phyloP scores from a whole-genome alignment of 1,140 invertebrate species.

The Drosophila jambulina region DNA sequence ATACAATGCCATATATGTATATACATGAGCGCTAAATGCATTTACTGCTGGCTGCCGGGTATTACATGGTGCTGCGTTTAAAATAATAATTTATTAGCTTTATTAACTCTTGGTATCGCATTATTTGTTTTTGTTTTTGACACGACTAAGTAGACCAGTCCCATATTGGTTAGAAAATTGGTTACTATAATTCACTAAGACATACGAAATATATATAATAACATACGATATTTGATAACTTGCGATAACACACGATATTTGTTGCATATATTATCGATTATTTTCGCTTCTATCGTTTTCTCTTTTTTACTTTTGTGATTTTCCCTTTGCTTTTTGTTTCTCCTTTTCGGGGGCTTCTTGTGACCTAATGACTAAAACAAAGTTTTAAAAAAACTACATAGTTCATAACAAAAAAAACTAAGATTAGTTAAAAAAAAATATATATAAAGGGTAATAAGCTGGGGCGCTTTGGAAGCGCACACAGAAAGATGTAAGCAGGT shows the following conservation, averaged over 20 bases:
- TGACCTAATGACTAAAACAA: slow-evolving; percentile 79
- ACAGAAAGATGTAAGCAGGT: slow-evolving; percentile 1
- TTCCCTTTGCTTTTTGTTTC: slow-evolving; percentile 6
- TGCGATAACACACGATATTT: slow-evolving; percentile 3
- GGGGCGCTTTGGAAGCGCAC: slow-evolving; percentile 7
- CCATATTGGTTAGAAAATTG: slow-evolving; percentile 82
- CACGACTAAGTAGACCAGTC: slow-evolving; percentile 82
- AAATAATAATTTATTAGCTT: slow-evolving; percentile 73
- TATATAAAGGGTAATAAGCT: slow-evolving; percentile 9
- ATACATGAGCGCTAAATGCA: slow-evolving; percentile 40
- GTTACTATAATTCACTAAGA: slow-evolving; percentile 76
- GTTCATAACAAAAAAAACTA: slow-evolving; percentile 72
- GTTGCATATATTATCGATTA: slow-evolving; percentile 25
- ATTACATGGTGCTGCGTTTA: slow-evolving; percentile 30
- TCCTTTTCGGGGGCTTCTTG: slow-evolving; percentile 51
- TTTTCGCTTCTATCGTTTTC: slow-evolving; percentile 15
- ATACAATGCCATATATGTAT: slow-evolving; percentile 48
- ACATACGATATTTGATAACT: slow-evolving; percentile 17
- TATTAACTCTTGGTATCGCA: slow-evolving; percentile 51
- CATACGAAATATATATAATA: slow-evolving; percentile 59
- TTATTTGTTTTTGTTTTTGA: slow-evolving; percentile 54
- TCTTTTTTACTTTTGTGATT: not conserved
- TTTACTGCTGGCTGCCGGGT: slow-evolving; percentile 16
- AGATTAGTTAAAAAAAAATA: slow-evolving; percentile 70
- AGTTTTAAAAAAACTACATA: slow-evolving; percentile 59